Percentiles rank a stretch among this genome's conserved stretches.
Conservation (phyloP, 2,113 vertebrate species). For the Sapayoa aenigma region DNA sequence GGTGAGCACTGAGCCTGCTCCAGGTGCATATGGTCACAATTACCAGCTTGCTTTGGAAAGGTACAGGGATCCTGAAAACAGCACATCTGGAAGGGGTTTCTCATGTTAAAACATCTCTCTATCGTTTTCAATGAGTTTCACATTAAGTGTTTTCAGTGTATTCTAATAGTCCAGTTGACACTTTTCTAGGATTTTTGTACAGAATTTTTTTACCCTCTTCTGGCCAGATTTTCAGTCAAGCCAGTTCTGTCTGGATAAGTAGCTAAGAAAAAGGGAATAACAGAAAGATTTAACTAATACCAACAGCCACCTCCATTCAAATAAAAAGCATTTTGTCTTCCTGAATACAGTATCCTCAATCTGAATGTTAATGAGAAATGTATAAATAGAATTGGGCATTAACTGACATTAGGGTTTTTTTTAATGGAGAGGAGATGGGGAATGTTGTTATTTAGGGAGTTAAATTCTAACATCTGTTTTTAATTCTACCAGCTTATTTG, state of each 20-base stretch:
- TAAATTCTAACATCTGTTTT: slow-evolving; percentile 63
- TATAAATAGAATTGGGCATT: slow-evolving; percentile 45
- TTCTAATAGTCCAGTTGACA: not conserved
- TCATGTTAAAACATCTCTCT: not conserved
- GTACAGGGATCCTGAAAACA: not conserved
- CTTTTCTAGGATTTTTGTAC: not conserved
- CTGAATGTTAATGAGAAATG: slow-evolving; percentile 42
- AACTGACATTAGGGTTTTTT: slow-evolving; percentile 11
- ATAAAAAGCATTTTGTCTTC: not conserved
- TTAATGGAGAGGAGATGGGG: not conserved
- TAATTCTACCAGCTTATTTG: slow-evolving; percentile 54
- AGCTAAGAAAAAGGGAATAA: not conserved
- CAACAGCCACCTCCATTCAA: not conserved
- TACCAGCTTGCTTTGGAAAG: not conserved
- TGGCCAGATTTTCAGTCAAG: not conserved
- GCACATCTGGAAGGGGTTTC: fast-evolving
- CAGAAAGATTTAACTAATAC: not conserved
- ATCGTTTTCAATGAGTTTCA: fast-evolving
- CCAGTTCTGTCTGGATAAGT: not conserved
- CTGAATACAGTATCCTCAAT: slow-evolving; percentile 23
- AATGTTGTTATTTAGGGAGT: slow-evolving; percentile 47
- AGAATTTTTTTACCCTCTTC: not conserved
- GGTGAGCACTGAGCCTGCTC: not conserved
- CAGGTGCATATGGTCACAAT: not conserved
- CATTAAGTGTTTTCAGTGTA: not conserved